These are phyloP conservation scores for Peromyscus maniculatus DNA, from an alignment of 2,113 vertebrate species.

Conservation along the genomic window DNA sequence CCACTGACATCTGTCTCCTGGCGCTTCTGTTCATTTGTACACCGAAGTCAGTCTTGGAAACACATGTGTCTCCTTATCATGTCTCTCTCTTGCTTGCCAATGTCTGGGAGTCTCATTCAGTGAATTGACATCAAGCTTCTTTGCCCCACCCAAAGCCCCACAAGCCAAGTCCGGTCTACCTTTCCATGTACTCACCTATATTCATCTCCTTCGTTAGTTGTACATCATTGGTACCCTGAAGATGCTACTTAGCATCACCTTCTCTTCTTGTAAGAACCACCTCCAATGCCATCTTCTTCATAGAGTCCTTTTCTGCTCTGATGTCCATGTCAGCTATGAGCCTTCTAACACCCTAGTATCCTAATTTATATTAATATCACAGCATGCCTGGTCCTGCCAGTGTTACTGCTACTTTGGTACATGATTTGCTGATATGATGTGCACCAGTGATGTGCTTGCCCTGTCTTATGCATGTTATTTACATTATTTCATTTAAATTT, in stretches of 20 bases:
- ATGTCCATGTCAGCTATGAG: neutral
- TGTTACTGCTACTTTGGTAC: neutral
- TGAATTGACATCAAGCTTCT: neutral
- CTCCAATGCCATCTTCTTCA: neutral
- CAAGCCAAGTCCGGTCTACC: neutral
- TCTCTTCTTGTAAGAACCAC: neutral
- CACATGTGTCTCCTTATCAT: neutral
- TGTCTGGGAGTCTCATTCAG: neutral
- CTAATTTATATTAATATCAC: neutral
- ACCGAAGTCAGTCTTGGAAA: neutral
- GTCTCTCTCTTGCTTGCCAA: neutral
- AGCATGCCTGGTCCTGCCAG: neutral
- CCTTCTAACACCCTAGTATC: neutral
- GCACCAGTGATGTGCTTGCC: neutral
- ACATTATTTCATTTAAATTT: conserved; percentile 33
- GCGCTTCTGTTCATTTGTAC: neutral
- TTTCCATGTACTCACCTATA: neutral
- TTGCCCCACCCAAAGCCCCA: neutral
- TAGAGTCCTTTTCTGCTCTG: neutral
- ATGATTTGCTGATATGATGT: neutral
- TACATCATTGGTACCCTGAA: neutral
- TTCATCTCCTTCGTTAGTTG: neutral
- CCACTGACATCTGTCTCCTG: neutral
- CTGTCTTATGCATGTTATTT: neutral
- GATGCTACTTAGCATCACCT: neutral